Evolutionary conservation across 2,888 invertebrate species (phyloP).

Genomic region (Laothoe populi): DNA sequence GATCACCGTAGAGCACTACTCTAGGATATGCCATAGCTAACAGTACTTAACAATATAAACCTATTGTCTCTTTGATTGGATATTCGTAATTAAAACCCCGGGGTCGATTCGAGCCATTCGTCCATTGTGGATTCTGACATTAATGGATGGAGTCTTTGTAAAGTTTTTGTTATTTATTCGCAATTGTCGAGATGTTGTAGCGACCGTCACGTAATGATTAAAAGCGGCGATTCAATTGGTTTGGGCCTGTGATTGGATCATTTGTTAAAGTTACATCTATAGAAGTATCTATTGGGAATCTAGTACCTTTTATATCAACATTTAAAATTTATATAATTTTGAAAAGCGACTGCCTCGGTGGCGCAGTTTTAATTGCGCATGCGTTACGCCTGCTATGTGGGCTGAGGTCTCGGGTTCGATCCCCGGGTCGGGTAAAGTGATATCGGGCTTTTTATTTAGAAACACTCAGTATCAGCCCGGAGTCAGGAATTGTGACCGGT

Average conservation of each 20-base stretch:
- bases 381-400: no score
- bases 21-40: constrained; percentile 28
- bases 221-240: constrained; percentile 18
- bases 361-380: no score
- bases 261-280: constrained; percentile 7
- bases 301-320: background rate
- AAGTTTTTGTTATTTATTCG: constrained; percentile 34
- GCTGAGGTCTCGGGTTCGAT: no score
- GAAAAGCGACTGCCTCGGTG: no score
- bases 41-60: constrained; percentile 24
- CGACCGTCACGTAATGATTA: constrained; percentile 29
- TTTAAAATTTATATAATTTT: no score
- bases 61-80: constrained; percentile 33
- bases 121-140: constrained; percentile 32
- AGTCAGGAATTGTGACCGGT: no score
- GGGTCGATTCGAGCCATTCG: constrained; percentile 31
- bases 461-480: no score
- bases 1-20: constrained; percentile 13
- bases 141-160: constrained; percentile 34
- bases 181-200: constrained; percentile 28
- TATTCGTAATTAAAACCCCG: constrained; percentile 34
- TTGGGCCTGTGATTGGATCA: constrained; percentile 14
- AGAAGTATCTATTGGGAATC: background rate
- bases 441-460: no score
- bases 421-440: no score